A percentile compares a stretch with the other conserved stretches of the same genome.
phyloP scores from a whole-genome alignment of 1,140 invertebrate species.

The Megalonaias nervosa region DNA sequence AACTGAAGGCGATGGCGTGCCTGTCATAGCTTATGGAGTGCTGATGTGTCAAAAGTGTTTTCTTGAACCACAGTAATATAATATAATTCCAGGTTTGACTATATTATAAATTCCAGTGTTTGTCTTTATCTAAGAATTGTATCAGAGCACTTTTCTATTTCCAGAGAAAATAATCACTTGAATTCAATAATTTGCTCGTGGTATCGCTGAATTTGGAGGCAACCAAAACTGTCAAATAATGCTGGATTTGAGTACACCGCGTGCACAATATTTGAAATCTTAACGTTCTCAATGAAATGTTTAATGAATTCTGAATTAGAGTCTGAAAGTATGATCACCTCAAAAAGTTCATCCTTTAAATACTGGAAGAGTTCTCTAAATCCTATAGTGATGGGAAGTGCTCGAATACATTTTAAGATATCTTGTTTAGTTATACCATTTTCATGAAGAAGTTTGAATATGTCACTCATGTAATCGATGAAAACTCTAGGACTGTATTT shows the following conservation, averaged over 20 bases:
- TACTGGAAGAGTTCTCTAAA: slow-evolving; percentile 78
- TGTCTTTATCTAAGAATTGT: no score
- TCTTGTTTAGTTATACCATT: slow-evolving; percentile 73
- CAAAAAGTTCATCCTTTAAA: slow-evolving; percentile 72
- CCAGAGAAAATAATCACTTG: no score
- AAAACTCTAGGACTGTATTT: slow-evolving; percentile 77
- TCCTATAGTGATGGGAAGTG: slow-evolving; percentile 77
- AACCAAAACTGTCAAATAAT: slow-evolving; percentile 76
- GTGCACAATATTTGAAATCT: slow-evolving; percentile 74
- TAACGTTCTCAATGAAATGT: slow-evolving; percentile 76
- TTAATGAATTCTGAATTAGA: slow-evolving; percentile 85
- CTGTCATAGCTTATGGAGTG: no score
- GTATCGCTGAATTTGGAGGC: slow-evolving; percentile 78
- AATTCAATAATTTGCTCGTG: slow-evolving; percentile 78
- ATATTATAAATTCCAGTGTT: no score
- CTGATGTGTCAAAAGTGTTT: no score
- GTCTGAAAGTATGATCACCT: slow-evolving; percentile 87
- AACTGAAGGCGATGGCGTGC: no score
- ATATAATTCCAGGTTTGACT: no score
- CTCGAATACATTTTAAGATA: slow-evolving; percentile 74
- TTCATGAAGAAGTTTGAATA: slow-evolving; percentile 79
- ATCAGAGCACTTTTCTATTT: no score
- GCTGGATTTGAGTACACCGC: slow-evolving; percentile 86
- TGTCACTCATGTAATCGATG: slow-evolving; percentile 82
- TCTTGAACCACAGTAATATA: no score